phyloP scores from a whole-genome alignment of 2,888 invertebrate genomes.

The Lamellibrachia columna region DNA sequence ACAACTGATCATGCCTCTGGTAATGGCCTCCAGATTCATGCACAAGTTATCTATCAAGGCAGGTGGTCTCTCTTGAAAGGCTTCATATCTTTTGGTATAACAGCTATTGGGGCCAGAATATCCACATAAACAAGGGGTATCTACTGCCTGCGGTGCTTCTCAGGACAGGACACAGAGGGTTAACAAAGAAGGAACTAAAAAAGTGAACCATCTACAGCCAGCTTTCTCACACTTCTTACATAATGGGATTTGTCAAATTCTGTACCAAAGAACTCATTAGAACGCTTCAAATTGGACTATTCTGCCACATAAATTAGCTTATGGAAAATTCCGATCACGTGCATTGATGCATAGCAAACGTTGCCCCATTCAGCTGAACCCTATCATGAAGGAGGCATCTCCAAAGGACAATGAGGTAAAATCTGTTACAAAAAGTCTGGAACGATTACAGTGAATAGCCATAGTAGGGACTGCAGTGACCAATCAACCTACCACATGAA shows the following conservation, averaged over 20 bases:
- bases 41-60: not conserved
- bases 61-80: slow-evolving; percentile 16
- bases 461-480: not conserved
- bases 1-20: not conserved
- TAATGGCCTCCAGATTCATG: not conserved
- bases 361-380: not conserved
- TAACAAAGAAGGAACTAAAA: not conserved
- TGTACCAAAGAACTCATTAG: not conserved
- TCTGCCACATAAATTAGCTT: not conserved
- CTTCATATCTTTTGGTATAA: slow-evolving; percentile 5
- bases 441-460: not conserved
- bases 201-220: not conserved
- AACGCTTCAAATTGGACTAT: not conserved
- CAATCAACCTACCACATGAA: not conserved
- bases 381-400: not conserved
- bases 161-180: not conserved
- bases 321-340: slow-evolving; percentile 6
- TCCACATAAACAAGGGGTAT: not conserved
- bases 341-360: not conserved
- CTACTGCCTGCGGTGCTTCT: not conserved
- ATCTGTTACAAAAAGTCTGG: not conserved
- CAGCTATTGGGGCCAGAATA: slow-evolving; percentile 4
- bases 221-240: not conserved
- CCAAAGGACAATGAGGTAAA: not conserved
- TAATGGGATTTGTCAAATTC: not conserved